A percentile compares a stretch with the other conserved stretches of the same genome.
Conservation (phyloP, 2,797 vertebrate species). For the Antennarius maculatus region DNA sequence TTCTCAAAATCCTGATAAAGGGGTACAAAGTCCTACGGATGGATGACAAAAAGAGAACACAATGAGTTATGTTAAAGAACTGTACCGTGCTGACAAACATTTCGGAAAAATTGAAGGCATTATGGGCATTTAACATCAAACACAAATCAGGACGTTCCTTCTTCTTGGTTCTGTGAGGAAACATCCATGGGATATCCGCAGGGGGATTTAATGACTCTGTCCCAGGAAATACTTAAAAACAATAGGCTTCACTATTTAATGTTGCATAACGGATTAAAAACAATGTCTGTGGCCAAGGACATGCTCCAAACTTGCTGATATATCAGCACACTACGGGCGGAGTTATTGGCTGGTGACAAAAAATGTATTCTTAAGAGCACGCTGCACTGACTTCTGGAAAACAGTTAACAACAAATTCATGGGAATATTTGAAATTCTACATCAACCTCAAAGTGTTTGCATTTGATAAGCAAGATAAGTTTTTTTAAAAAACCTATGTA, state of each 20-base stretch:
- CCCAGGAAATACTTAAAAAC: constrained; percentile 15
- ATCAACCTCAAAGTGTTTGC: neutral
- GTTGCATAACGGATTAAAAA: constrained; percentile 43
- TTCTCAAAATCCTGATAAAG: constrained; percentile 97
- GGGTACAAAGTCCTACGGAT: constrained; percentile 91
- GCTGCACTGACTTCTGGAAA: neutral
- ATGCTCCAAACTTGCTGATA: constrained; percentile 14
- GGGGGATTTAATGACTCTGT: constrained; percentile 31
- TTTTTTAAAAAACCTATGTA: neutral
- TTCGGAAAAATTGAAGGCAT: constrained; percentile 16
- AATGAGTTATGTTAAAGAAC: neutral
- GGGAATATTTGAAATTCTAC: neutral
- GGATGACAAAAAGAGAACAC: constrained; percentile 6
- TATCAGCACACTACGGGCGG: too few relatives aligned
- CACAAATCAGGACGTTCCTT: neutral
- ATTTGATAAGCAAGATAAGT: neutral
- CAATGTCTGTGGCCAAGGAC: constrained; percentile 24
- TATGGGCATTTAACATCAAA: constrained; percentile 8
- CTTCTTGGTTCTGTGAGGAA: constrained; percentile 32
- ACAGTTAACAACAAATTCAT: neutral
- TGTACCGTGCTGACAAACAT: constrained; percentile 1
- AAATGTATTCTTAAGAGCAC: neutral
- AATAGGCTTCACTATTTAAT: constrained; percentile 46
- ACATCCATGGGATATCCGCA: neutral
- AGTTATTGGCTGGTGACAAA: neutral